These are phyloP conservation scores for Cerastis rubricosa DNA, from an alignment of 2,888 invertebrate species.

Conservation along the genomic window DNA sequence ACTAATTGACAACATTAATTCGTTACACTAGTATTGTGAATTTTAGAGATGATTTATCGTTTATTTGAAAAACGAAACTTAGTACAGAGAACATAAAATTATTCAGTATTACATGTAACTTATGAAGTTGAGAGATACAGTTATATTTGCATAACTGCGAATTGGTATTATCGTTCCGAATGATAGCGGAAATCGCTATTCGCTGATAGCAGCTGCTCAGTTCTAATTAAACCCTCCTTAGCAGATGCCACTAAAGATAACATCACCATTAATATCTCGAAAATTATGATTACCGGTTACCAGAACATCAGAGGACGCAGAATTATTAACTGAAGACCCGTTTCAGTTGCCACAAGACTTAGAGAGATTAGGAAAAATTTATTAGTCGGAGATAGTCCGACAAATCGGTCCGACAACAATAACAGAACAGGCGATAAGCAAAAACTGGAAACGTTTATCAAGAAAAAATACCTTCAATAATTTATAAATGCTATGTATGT, in stretches of 20 bases:
- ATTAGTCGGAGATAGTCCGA: neutral
- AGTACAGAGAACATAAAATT: neutral
- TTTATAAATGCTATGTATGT: no score
- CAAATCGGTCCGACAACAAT: neutral
- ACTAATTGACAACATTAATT: constrained; percentile 49
- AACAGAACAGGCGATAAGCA: neutral
- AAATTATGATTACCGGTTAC: constrained; percentile 36
- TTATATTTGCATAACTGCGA: constrained; percentile 19
- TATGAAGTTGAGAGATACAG: constrained; percentile 1
- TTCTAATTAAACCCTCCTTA: constrained; percentile 33
- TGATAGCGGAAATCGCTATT: constrained; percentile 46
- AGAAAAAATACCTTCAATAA: constrained; percentile 9
- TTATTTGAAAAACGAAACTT: neutral
- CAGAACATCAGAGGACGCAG: constrained; percentile 9
- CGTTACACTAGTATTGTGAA: constrained; percentile 14
- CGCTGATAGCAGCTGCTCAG: constrained; percentile 32
- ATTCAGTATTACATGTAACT: neutral
- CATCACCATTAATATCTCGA: constrained; percentile 26
- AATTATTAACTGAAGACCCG: constrained; percentile 24
- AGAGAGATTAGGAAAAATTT: constrained; percentile 6
- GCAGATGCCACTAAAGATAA: constrained; percentile 39
- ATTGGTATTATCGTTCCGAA: constrained; percentile 15
- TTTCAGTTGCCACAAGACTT: constrained; percentile 5
- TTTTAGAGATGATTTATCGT: constrained; percentile 16
- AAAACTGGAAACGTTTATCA: neutral